These are phyloP conservation scores for Cydia splendana DNA, from an alignment of 1,140 invertebrate species.

Conservation along the genomic window DNA sequence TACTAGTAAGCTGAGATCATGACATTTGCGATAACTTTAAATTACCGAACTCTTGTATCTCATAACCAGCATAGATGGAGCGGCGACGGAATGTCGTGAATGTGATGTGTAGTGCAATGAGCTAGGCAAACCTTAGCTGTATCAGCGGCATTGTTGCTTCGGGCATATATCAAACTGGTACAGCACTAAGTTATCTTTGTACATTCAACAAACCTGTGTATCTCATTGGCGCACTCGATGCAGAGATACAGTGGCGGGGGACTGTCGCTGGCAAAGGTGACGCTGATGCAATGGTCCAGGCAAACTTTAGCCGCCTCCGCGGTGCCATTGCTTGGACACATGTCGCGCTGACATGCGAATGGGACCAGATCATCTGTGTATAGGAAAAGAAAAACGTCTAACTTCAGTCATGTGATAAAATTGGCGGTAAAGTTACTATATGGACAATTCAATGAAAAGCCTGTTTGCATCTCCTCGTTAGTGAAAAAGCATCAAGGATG, in stretches of 20 bases:
- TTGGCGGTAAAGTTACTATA: neutral
- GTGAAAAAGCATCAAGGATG: too few species aligned
- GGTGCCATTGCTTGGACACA: constrained; percentile 90
- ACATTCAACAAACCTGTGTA: constrained; percentile 79
- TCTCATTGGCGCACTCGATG: constrained; percentile 96
- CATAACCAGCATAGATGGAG: neutral
- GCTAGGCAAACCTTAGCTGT: neutral
- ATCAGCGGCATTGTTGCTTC: too few species aligned
- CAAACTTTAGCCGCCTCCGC: constrained; percentile 95
- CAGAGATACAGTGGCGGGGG: constrained; percentile 97
- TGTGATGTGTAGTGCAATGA: too few species aligned
- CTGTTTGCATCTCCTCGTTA: too few species aligned
- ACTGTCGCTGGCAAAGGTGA: constrained; percentile 89
- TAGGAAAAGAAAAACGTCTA: neutral
- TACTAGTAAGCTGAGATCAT: neutral
- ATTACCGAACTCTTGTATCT: too few species aligned
- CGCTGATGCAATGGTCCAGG: constrained; percentile 92
- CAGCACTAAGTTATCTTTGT: neutral
- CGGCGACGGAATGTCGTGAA: neutral
- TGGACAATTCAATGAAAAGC: too few species aligned
- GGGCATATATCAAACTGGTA: too few species aligned
- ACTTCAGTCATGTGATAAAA: neutral
- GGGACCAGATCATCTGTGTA: constrained; percentile 84
- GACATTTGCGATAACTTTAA: too few species aligned
- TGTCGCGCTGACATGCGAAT: constrained; percentile 92